These are phyloP conservation scores for Craterocephalus amniculus DNA, from an alignment of 2,797 vertebrate species.

Conservation along the genomic window DNA sequence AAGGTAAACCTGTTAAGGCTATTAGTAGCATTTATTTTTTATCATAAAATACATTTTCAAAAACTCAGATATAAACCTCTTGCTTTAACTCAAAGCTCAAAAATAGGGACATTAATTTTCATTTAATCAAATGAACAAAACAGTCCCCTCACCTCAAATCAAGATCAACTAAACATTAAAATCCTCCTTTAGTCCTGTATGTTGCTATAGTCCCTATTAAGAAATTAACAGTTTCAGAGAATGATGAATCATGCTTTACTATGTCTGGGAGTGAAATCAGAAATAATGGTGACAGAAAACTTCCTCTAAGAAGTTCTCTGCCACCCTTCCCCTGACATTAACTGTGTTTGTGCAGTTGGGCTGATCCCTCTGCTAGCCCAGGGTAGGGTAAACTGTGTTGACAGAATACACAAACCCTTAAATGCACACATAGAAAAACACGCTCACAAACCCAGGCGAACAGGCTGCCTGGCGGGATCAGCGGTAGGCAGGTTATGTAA, in stretches of 20 bases:
- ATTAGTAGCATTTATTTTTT: not conserved
- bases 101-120: not conserved
- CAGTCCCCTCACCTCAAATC: not conserved
- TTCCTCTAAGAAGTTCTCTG: not conserved
- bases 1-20: not conserved
- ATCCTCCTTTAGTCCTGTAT: not conserved
- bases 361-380: not conserved
- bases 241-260: not conserved
- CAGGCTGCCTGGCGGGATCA: constrained; percentile 29
- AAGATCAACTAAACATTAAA: not conserved
- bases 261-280: not conserved
- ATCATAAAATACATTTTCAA: not conserved
- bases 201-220: not conserved
- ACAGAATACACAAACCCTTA: constrained; percentile 41
- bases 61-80: not conserved
- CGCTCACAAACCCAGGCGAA: constrained; percentile 3
- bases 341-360: constrained; percentile 5
- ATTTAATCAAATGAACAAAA: not conserved
- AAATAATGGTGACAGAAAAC: not conserved
- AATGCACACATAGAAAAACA: constrained; percentile 29
- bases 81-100: not conserved
- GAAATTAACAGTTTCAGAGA: not conserved
- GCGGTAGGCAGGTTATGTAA: constrained; percentile 35
- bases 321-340: not conserved
- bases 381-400: constrained; percentile 17